Conservation (phyloP, 2,113 vertebrate species). For the Apteryx owenii region DNA sequence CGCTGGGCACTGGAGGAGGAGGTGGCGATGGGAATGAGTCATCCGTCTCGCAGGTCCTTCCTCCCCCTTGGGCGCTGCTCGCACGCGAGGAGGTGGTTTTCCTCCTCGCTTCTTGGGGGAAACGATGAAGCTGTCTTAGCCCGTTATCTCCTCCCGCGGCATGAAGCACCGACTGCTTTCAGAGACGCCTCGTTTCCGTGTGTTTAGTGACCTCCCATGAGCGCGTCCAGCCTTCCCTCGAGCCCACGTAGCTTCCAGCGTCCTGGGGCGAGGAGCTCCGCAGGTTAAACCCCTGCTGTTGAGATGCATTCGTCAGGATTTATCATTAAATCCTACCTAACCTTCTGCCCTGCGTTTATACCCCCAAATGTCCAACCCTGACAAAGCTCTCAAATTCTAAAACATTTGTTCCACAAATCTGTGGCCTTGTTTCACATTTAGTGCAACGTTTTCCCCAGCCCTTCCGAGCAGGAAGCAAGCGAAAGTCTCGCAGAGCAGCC, state of each 20-base stretch:
- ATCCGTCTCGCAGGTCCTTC: conserved; percentile 40
- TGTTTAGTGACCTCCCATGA: not conserved
- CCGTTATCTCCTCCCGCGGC: not conserved
- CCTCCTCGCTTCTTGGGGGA: not conserved
- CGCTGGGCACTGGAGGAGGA: not conserved
- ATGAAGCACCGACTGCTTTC: not conserved
- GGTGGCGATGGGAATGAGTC: conserved; percentile 33
- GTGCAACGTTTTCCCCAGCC: not conserved
- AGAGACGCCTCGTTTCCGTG: not conserved
- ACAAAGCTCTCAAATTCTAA: not conserved
- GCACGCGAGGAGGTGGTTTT: conserved; percentile 12
- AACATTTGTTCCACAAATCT: conserved; percentile 2
- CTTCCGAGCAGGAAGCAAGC: too few species aligned
- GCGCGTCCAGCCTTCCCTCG: not conserved
- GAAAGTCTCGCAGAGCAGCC: not conserved
- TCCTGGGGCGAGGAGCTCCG: not conserved
- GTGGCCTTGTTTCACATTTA: not conserved
- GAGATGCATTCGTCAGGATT: rapidly evolving
- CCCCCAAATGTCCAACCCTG: not conserved
- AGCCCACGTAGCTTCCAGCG: not conserved
- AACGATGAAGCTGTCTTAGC: not conserved
- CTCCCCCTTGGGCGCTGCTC: conserved; percentile 9
- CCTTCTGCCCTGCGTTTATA: rapidly evolving
- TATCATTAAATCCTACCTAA: not conserved
- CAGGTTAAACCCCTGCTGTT: not conserved